phyloP scores from a whole-genome alignment of 2,113 vertebrate species.

The Polypterus senegalus region DNA sequence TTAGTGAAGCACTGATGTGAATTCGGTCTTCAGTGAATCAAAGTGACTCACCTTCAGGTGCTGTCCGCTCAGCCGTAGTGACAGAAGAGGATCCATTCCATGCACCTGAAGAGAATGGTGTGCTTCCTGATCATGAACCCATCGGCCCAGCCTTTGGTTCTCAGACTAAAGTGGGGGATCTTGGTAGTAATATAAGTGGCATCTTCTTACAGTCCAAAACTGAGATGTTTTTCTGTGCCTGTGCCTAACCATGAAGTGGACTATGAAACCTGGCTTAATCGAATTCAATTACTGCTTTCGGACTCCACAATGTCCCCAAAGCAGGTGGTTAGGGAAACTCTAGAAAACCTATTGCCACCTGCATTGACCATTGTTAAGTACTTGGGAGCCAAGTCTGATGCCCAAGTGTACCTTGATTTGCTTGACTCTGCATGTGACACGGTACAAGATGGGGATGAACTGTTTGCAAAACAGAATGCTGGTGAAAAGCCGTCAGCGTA shows the following conservation, averaged over 20 bases:
- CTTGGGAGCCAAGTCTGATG: slow-evolving; percentile 34
- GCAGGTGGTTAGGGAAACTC: slow-evolving; percentile 6
- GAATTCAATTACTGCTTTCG: slow-evolving; percentile 4
- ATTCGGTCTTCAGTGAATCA: neutral
- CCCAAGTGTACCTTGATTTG: slow-evolving; percentile 38
- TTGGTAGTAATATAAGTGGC: too few relatives aligned
- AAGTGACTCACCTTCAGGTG: neutral
- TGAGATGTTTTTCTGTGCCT: slow-evolving; percentile 14
- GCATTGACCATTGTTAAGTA: slow-evolving; percentile 35
- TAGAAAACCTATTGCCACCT: slow-evolving; percentile 17
- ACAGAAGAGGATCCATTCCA: neutral
- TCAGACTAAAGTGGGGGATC: neutral
- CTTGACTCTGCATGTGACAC: slow-evolving; percentile 15
- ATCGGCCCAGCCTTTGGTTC: neutral
- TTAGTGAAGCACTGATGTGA: slow-evolving; percentile 1
- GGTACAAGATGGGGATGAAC: slow-evolving; percentile 5
- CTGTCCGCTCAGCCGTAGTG: neutral
- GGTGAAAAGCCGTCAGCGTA: slow-evolving; percentile 27
- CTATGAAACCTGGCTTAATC: slow-evolving; percentile 13
- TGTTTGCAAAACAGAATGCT: slow-evolving; percentile 17
- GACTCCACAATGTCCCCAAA: slow-evolving; percentile 14
- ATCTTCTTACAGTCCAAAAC: slow-evolving; percentile 1
- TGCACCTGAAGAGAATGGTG: too few relatives aligned
- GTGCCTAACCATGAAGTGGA: slow-evolving; percentile 11
- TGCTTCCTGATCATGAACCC: neutral